Evolutionary conservation across 2,113 vertebrate species (phyloP).

Genomic region (Rhodinocichla rosea): DNA sequence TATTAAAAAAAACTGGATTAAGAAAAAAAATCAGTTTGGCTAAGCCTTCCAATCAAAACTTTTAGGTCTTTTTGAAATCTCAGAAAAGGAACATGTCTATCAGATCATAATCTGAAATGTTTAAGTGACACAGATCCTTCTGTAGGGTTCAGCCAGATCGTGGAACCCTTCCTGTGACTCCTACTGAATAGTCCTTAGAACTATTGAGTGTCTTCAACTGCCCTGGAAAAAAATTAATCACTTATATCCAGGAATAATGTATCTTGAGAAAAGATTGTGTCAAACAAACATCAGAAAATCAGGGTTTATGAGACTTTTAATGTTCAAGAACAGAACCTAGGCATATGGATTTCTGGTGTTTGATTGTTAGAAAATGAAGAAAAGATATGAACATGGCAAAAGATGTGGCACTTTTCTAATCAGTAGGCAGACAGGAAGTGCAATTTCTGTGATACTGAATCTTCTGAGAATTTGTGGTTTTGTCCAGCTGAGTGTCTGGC

Average conservation of each 20-base stretch:
- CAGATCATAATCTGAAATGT: neutral
- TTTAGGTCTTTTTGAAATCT: neutral
- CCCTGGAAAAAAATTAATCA: neutral
- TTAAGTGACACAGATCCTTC: neutral
- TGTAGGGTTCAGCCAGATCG: neutral
- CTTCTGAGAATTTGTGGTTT: constrained; percentile 35
- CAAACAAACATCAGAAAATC: neutral
- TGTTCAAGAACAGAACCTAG: neutral
- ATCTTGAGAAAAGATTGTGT: neutral
- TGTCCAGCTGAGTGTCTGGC: constrained; percentile 8
- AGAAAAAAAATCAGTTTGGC: neutral
- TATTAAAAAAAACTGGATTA: neutral
- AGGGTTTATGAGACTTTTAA: neutral
- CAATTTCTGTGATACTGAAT: constrained; percentile 3
- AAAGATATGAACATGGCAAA: neutral
- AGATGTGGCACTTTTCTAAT: neutral
- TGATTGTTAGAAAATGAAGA: neutral
- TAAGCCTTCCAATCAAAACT: neutral
- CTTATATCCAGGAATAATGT: neutral
- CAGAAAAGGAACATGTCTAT: neutral
- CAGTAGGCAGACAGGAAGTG: neutral
- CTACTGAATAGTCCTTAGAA: neutral
- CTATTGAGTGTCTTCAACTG: neutral
- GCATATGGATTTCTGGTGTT: neutral
- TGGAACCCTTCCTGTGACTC: neutral